phyloP scores from a whole-genome alignment of 2,888 invertebrate species.

The Anoplius nigerrimus region DNA sequence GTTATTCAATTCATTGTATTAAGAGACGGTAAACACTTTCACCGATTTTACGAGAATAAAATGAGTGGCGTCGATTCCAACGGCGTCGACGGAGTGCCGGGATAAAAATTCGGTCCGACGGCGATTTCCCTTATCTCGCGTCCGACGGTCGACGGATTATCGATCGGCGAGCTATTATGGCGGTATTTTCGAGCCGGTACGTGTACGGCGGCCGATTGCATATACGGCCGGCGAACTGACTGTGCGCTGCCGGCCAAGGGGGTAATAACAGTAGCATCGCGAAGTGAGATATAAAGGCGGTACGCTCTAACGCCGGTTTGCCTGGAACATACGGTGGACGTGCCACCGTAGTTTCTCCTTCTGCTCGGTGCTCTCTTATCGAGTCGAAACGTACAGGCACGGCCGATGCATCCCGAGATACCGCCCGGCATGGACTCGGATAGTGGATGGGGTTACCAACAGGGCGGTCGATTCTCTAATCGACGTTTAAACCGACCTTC shows the following conservation, averaged over 20 bases:
- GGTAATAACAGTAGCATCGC: constrained; percentile 31
- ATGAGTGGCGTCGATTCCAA: not conserved
- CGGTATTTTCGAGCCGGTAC: constrained; percentile 25
- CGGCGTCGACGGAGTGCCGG: not conserved
- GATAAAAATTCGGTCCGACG: constrained; percentile 51
- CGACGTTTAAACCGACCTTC: no score
- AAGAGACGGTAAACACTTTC: constrained; percentile 2
- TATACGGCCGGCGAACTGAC: not conserved
- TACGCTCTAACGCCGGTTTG: constrained; percentile 14
- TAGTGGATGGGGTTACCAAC: no score
- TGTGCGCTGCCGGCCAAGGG: not conserved
- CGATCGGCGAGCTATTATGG: constrained; percentile 48
- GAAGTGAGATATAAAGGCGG: constrained; percentile 42
- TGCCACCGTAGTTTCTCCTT: constrained; percentile 26
- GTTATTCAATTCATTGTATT: constrained; percentile 4
- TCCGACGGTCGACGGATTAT: constrained; percentile 51
- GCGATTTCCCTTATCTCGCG: constrained; percentile 52
- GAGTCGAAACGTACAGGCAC: no score
- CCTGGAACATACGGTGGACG: constrained; percentile 23
- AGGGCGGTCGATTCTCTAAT: no score
- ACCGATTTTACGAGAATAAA: not conserved
- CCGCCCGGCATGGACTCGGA: not conserved
- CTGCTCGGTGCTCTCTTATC: not conserved
- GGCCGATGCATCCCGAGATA: not conserved
- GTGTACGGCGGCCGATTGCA: constrained; percentile 18